Base-by-base conservation (phyloP, 2,888 invertebrate genomes). In the Nycteola revayana region DNA sequence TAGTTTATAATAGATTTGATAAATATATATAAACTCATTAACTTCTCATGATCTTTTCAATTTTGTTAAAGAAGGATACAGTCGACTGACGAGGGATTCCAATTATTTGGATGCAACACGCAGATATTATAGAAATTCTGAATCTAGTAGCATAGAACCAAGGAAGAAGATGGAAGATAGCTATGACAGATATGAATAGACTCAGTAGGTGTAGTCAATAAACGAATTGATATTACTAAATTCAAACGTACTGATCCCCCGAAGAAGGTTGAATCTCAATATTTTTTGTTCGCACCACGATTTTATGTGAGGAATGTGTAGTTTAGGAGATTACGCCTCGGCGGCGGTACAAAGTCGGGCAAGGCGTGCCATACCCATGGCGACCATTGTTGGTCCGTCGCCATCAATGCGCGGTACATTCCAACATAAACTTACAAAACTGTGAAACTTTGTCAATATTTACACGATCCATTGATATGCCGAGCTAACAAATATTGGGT, bases 251-350 rank as follows among this genome's bases (percentile, higher is more conserved):
- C 42, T 47, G 49, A 47, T 42, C 53, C 53, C 39, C 21, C 34
- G 34, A 27, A 32, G 39, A 37, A 46, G 39, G 44, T 25, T 27
- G 38, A 38, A 43, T 38, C 49, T 49, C 46, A 49, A 43, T 37
- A 46, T 59, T 66, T 71, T 75, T 77, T 77, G 74, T 75, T 73
- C 59, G 66, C 65, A 61, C 62, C 55, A 57, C 44, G 43, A 56
- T 49, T 63, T 68, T 77, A 64, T 84, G 85, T 86, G 85, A 85
- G 85, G 85, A 85, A 86, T 86, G 82, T 69, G 59, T 58, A 66
- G 77, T 75, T 64, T 49, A 30, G 67, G 73, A 79, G 85, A 85
- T 86, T 85, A 85, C 56, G 24, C 32, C 32, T 43, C 45, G 50
- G 51, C 54, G 56, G 58, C 56, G 49, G 39, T 42, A 55, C 62